Conservation (phyloP, 2,113 vertebrate genomes). For the Platycercus adscitus region DNA sequence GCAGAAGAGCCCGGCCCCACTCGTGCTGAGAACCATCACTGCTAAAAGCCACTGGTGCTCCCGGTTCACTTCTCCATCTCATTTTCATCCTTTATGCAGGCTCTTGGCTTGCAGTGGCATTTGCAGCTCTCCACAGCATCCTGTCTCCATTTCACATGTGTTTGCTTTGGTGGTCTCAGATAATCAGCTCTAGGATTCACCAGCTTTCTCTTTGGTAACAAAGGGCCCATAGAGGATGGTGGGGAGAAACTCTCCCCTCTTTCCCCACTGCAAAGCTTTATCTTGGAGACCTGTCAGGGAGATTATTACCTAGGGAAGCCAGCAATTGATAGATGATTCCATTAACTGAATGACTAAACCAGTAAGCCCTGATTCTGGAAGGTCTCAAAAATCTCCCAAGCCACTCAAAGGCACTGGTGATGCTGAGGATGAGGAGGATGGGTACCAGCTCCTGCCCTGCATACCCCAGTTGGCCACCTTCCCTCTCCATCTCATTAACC, state of each 20-base stretch:
- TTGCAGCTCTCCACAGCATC: background rate
- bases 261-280: background rate
- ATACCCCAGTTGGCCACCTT: accelerated
- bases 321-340: background rate
- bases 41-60: accelerated
- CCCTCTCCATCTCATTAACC: background rate
- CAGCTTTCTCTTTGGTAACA: background rate
- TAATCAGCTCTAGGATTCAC: background rate
- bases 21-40: accelerated
- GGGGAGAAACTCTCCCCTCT: background rate
- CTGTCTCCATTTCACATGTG: accelerated
- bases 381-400: background rate
- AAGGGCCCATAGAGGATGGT: accelerated
- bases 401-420: accelerated
- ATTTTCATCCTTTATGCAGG: background rate
- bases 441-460: background rate
- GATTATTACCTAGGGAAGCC: background rate
- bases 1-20: background rate
- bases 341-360: background rate
- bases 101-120: background rate
- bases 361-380: background rate
- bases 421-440: accelerated
- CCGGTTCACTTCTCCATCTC: background rate
- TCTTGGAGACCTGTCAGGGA: background rate
- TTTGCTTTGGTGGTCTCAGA: background rate